Conservation (phyloP, 2,797 vertebrate genomes). For the Corythornis leucogaster region DNA sequence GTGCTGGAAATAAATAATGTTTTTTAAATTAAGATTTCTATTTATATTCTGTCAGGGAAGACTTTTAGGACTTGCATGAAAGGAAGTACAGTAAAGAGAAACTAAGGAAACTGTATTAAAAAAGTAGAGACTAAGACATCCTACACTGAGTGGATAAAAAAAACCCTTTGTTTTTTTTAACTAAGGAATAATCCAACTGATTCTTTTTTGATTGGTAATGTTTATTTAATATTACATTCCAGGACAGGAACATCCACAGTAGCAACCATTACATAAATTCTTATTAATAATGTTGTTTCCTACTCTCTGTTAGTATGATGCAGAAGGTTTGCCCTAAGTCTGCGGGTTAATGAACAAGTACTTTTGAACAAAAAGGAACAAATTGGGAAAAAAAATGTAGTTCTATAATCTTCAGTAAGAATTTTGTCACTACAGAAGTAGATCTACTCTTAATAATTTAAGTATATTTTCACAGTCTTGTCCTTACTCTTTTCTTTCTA, state of each 20-base stretch:
- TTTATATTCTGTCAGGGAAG: neutral
- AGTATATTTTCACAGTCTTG: neutral
- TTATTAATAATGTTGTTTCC: neutral
- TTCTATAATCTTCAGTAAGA: neutral
- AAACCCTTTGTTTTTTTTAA: neutral
- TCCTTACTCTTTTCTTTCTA: neutral
- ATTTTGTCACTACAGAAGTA: neutral
- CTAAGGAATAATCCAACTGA: neutral
- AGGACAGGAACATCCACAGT: neutral
- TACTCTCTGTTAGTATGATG: neutral
- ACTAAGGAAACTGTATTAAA: neutral
- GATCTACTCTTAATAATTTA: neutral
- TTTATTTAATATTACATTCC: neutral
- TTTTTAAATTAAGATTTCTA: neutral
- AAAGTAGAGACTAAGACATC: neutral
- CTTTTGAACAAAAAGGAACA: neutral
- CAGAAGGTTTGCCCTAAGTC: rapidly evolving
- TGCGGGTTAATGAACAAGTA: neutral
- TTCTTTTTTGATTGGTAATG: neutral
- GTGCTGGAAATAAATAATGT: neutral
- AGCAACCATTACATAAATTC: neutral
- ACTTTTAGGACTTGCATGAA: neutral
- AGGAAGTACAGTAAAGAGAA: neutral
- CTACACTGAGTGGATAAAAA: neutral
- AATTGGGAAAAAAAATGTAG: neutral